Evolutionary conservation across 2,888 invertebrate genomes (phyloP), one percentile per base, ranked within the genome.

Genomic region (Acanthococcus lagerstroemiae): DNA sequence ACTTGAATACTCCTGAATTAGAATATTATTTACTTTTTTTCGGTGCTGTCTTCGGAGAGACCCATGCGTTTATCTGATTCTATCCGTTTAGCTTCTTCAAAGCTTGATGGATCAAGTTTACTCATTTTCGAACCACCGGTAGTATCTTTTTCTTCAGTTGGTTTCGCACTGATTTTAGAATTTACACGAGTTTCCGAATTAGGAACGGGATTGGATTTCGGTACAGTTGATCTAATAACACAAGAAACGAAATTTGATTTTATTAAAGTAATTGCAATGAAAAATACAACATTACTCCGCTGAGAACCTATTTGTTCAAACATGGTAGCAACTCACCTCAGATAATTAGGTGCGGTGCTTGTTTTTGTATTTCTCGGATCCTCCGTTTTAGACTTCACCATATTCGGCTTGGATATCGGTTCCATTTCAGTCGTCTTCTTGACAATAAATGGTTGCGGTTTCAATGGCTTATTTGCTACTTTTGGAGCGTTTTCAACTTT

Each of bases 1-100:
- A 37, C 19, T 15, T 6, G 46, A 7, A 45, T n/a, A 4, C 15
- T 17, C 15, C 19, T 17, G 4, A 4, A 45, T 17, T 19, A 45
- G 4, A 45, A 45, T 45, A 45, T 55, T n/a, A n/a, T n/a, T n/a
- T 21, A 60, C 60, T 60, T 60, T 21, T 60, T 60, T 48, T 60
- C 60, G 1, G 46, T 12, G 24, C 30, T 66, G 46, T 57, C 52
- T 48, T 56, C 57, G n/a, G 66, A 44, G 17, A 66, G 58, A 22
- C 66, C 66, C 66, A 66, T 66, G 24, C 52, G 46, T 37, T 57
- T 57, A 57, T 66, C 66, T 1, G 60, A 48, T 19, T 45, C 46
- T 5, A 45, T 45, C 19, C 46, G 46, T 45, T 45, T 45, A 15
- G 46, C 15, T 45, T 45, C 46, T 45, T 45, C 46, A 7, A 19